These are phyloP conservation scores for Sinocyclocheilus grahami DNA, from an alignment of 2,113 vertebrate species.

Conservation along the genomic window DNA sequence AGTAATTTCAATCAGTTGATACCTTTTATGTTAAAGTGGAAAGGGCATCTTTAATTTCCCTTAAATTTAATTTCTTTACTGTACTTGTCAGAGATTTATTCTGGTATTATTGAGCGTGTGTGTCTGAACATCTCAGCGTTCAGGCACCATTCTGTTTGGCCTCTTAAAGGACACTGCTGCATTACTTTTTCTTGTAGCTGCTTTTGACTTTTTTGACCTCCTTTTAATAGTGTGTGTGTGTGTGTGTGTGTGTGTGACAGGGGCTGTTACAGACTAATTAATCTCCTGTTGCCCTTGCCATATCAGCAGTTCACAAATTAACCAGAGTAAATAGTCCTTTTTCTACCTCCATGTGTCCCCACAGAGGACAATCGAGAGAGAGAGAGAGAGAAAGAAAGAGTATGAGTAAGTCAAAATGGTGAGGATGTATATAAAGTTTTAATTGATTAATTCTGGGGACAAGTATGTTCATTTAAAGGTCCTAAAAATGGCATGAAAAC, in stretches of 20 bases:
- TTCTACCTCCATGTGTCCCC: conserved; percentile 14
- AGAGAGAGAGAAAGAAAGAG: not conserved
- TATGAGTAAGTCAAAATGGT: not conserved
- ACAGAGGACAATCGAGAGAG: not conserved
- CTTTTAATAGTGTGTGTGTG: conserved; percentile 30
- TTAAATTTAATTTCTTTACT: not conserved
- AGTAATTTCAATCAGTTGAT: not conserved
- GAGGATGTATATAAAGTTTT: not conserved
- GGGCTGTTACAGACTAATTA: conserved; percentile 62
- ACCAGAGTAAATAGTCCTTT: conserved; percentile 48
- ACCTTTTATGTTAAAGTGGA: not conserved
- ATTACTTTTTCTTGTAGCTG: not conserved
- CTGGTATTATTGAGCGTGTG: not conserved
- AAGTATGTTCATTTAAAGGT: not conserved
- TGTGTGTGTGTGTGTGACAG: conserved; percentile 43
- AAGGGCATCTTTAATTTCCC: not conserved
- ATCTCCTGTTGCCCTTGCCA: conserved; percentile 48
- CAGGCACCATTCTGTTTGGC: not conserved
- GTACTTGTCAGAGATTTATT: not conserved
- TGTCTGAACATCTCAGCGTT: not conserved
- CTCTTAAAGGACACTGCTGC: conserved; percentile 1
- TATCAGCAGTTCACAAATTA: conserved; percentile 58
- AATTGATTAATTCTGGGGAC: not conserved
- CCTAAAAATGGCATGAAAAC: not conserved
- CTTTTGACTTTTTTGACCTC: conserved; percentile 51